Base-by-base conservation (phyloP, 2,888 invertebrate species). In the Heliconius erato region DNA sequence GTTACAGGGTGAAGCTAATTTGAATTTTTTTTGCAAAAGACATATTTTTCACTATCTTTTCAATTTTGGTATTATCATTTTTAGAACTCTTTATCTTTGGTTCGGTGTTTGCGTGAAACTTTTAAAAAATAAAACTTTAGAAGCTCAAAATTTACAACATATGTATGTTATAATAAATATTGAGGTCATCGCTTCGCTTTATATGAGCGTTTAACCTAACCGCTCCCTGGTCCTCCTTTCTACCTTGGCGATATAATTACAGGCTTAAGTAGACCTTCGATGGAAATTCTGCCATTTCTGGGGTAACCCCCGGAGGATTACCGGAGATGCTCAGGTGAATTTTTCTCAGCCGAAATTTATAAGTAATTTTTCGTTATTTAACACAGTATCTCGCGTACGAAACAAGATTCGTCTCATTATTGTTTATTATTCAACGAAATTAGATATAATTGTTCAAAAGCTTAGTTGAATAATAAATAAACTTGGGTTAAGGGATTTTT, bases 241-340 rank as follows among this genome's bases (percentile, higher is more conserved):
- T 84, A 86, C 85, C 85, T 88, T 85, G 86, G 86, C 90, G 90
- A 91, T 90, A 91, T 92, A 91, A 92, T 93, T 92, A 92, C 91
- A 89, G 88, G 89, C 89, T 91, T 90, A 86, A 88, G 85, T 81
- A 85, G 84, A 84, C 83, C 83, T 84, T 81, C 80, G 82, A 83
- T 85, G 82, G 82, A 85, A 86, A 85, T 85, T 83, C 84, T 82
- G 84, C 84, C 79, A 82, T 80, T 86, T 86, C 78, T 81, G 44
- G 83, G 85, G 82, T 79, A 80, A 81, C 80, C 84, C 84, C 82
- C 80, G 54, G 84, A 83, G 86, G 86, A 84, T 86, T 84, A 87
- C 80, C 79, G 82, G 82, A 84, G 83, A 81, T 81, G 74, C 83
- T 82, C 84, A 86, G 85, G 85, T 83, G 84, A 84, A 79, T 81